Base-by-base conservation (phyloP, 2,888 invertebrate genomes). In the Coleophora deauratella region DNA sequence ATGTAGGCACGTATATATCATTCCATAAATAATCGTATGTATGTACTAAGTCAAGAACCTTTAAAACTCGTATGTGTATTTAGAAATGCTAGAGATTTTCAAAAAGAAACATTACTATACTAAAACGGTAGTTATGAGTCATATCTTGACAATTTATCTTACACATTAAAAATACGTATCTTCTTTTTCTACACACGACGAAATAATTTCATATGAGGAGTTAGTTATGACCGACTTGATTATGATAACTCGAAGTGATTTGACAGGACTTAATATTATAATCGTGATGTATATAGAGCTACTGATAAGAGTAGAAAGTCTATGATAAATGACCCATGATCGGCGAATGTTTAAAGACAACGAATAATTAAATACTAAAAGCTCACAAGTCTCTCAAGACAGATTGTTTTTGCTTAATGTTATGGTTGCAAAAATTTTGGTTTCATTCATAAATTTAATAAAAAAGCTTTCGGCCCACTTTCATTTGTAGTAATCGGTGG, bases 61-160 rank as follows among this genome's bases (percentile, higher is more conserved):
- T 21, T 4, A 21, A 21, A 21, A 21, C 21, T 6, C 6, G 3
- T 21, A 21, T 21, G 3, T 21, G 3, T 21, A 4, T 21, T 21
- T 21, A 6, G 21, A 21, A 21, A 21, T 6, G 21, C 21, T 21
- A 21, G 21, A 21, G 21, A 21, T 21, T 21, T 4, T 21, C 21
- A 4, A 21, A 6, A 21, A 4, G 21, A 21, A 6, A 21, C 21
- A 21, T 56, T 60, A 64, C 49, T 51, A 55, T 59, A 52, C 47
- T 59, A 61, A n/a, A 64, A 67, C 67, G 66, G 74, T 72, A 73
- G 72, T 73, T 64, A 4, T 6, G 21, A 21, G 6, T 6, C 21
- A 21, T 64, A 82, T 82, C 80, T 58, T 14, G 41, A 50, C 62
- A 42, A 65, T 80, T 79, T 62, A 81, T 81, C 81, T 62, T 51